Percentiles rank a stretch among this genome's conserved stretches.
Conservation (phyloP, 2,113 vertebrate species). For the Montifringilla adamsi region DNA sequence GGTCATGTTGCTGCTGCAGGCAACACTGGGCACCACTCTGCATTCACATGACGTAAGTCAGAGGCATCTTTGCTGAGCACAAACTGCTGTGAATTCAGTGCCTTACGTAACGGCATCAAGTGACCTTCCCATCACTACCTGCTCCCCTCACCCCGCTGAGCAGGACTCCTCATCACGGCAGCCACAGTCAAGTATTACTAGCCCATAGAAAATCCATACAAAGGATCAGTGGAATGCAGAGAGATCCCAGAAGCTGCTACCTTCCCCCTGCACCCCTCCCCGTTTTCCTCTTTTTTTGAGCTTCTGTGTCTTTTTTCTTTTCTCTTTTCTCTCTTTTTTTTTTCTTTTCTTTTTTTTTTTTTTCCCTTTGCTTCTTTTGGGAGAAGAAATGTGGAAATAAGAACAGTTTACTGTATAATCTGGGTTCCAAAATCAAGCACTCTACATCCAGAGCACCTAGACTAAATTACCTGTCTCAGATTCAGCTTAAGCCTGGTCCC, state of each 20-base stretch:
- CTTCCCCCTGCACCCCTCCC: rapidly evolving
- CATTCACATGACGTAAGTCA: rapidly evolving
- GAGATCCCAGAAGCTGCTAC: not conserved
- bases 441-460: not conserved
- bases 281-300: not conserved
- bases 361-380: not conserved
- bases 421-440: not conserved
- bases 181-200: not conserved
- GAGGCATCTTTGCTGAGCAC: not conserved
- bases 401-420: not conserved
- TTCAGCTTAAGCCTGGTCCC: not conserved
- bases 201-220: not conserved
- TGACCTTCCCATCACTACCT: rapidly evolving
- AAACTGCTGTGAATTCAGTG: not conserved
- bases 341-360: not conserved
- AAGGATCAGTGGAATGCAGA: not conserved
- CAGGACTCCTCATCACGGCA: not conserved
- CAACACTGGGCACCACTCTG: not conserved
- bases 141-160: not conserved
- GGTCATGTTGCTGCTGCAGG: not conserved
- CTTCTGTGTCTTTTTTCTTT: not conserved
- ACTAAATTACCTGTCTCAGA: not conserved
- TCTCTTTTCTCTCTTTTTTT: not conserved
- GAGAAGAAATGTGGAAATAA: not conserved
- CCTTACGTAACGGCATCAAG: rapidly evolving